Evolutionary conservation across 1,140 invertebrate species (phyloP), one percentile per base, ranked within the genome.

Genomic region (Heterodera schachtii): DNA sequence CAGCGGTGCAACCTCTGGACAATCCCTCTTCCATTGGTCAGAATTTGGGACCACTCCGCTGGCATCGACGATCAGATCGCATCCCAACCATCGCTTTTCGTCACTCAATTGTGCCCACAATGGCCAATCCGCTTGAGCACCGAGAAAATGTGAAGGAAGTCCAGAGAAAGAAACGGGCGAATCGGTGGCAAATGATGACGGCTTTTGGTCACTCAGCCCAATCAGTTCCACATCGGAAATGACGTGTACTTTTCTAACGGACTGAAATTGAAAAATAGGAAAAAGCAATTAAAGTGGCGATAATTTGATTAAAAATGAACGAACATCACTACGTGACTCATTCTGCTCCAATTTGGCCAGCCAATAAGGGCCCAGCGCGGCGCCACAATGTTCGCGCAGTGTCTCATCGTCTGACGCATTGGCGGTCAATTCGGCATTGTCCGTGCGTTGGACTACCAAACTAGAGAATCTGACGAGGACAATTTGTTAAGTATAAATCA

Each of bases 11-110:
- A 87, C 86, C n/a, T 84, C 21, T 70, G 64, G 52, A 21, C 86
- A 87, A n/a, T 73, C n/a, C 9, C 69, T 8, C 73, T 83, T 84
- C 85, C 85, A 86, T 46, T 85, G 70, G 8, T 81, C 60, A 16
- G 85, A 79, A 85, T 92, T 92, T n/a, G 93, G 95, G 52, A 92
- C 90, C 3, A 99, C 96, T 21, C 97, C 97, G 67, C 95, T 98
- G 3, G 97, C 97, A 84, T 95, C 98, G 75, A 99, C 93, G 47
- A 99, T 91, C 88, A 98, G 93, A 92, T 99, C 96, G 92, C 95
- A 96, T 11, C 93, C 92, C 87, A 94, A 43, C 57, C 43, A 31
- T 31, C 31, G 31, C 57, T 82, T n/a, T 52, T 71, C 77, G 43
- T 82, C 44, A 47, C 69, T 82, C 13, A 82, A 43, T 5, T 41